A percentile compares a stretch with the other conserved stretches of the same genome.
These are phyloP conservation scores for Harpagifer antarcticus DNA, from an alignment of 2,797 vertebrate genomes.

Conservation along the genomic window DNA sequence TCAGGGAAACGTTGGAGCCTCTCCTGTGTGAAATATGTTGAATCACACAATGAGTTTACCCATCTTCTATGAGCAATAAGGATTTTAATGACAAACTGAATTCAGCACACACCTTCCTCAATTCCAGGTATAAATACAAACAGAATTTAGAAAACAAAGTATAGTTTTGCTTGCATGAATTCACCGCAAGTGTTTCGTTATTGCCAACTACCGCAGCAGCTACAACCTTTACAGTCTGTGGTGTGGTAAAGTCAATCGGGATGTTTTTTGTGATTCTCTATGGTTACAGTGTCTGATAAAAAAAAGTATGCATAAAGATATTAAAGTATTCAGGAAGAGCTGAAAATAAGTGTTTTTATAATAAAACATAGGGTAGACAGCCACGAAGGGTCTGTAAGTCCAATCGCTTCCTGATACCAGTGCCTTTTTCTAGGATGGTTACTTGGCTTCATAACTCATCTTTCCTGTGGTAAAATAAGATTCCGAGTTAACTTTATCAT, in stretches of 20 bases:
- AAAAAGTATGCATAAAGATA: not conserved
- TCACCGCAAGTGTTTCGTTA: too few relatives aligned
- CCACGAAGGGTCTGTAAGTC: too few relatives aligned
- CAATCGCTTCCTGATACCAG: not conserved
- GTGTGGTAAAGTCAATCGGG: too few relatives aligned
- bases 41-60: conserved; percentile 3
- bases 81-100: conserved; percentile 6
- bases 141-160: not conserved
- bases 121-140: not conserved
- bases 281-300: not conserved
- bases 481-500: too few relatives aligned
- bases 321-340: not conserved
- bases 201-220: too few relatives aligned
- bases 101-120: not conserved
- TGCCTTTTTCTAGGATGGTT: not conserved
- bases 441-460: not conserved
- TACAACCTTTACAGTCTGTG: too few relatives aligned
- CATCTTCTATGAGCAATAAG: not conserved
- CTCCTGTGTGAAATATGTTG: conserved; percentile 83
- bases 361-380: not conserved
- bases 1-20: conserved; percentile 98
- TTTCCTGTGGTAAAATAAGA: too few relatives aligned
- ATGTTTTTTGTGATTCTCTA: not conserved
- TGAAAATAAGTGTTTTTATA: not conserved
- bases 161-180: too few relatives aligned